Conservation (phyloP, 2,113 vertebrate genomes). For the Triplophysa dalaica region DNA sequence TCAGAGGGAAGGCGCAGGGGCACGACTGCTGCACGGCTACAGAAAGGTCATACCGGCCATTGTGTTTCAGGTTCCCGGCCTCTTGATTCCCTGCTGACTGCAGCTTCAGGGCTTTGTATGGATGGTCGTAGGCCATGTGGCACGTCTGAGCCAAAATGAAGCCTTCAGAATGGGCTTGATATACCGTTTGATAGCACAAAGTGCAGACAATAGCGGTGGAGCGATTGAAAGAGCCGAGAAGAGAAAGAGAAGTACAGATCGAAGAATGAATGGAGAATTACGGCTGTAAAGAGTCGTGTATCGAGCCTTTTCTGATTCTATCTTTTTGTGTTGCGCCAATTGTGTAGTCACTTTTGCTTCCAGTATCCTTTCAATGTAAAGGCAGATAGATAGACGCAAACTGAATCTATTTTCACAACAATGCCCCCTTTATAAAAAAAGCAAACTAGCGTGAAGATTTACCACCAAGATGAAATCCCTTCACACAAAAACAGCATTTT, state of each 20-base stretch:
- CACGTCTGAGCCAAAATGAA: slow-evolving; percentile 25
- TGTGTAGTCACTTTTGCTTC: slow-evolving; percentile 18
- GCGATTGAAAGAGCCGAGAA: slow-evolving; percentile 49
- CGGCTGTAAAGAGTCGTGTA: slow-evolving; percentile 17
- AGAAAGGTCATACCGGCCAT: slow-evolving; percentile 25
- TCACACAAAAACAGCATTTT: too few relatives aligned
- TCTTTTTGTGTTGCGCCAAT: slow-evolving; percentile 26
- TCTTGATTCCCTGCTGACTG: slow-evolving; percentile 8
- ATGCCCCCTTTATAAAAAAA: slow-evolving; percentile 1
- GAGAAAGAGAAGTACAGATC: slow-evolving; percentile 50
- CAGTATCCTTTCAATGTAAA: not conserved
- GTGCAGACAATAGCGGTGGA: slow-evolving; percentile 36
- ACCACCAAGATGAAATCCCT: not conserved
- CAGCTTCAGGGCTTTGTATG: slow-evolving; percentile 30
- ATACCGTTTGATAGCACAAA: slow-evolving; percentile 20
- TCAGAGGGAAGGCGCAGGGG: slow-evolving; percentile 24
- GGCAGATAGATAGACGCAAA: not conserved
- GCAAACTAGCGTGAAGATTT: slow-evolving; percentile 9
- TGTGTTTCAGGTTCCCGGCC: slow-evolving; percentile 24
- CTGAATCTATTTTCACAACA: slow-evolving; percentile 19
- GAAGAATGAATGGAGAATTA: slow-evolving; percentile 38
- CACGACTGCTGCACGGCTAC: not conserved
- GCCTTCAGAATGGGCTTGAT: slow-evolving; percentile 35
- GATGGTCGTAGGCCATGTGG: slow-evolving; percentile 19
- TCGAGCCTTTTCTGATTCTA: slow-evolving; percentile 15